Percentiles rank a stretch among this genome's conserved stretches.
Evolutionary conservation across 2,797 vertebrate genomes (phyloP).

Genomic region (Chelon auratus): DNA sequence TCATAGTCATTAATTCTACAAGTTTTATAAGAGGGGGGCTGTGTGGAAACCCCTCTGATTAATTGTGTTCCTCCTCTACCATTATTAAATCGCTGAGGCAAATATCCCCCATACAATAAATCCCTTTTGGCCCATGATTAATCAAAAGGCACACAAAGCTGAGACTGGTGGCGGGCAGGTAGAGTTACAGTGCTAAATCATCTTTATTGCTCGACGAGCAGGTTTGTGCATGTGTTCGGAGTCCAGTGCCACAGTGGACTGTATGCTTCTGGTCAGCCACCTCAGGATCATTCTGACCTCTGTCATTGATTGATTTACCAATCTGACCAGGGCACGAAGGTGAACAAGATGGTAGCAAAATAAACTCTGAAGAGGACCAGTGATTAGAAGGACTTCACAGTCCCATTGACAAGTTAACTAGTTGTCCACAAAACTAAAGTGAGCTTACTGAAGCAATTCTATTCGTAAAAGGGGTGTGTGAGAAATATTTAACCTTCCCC

Average conservation of each 20-base stretch:
- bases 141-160: conserved; percentile 83
- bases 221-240: conserved; percentile 64
- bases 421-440: conserved; percentile 20
- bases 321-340: conserved; percentile 54
- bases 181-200: conserved; percentile 85
- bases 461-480: neutral
- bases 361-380: conserved; percentile 61
- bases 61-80: conserved; percentile 83
- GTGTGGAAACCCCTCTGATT: conserved; percentile 81
- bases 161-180: conserved; percentile 83
- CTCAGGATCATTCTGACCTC: conserved; percentile 60
- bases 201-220: conserved; percentile 83
- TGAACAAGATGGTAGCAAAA: conserved; percentile 58
- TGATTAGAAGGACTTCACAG: conserved; percentile 68
- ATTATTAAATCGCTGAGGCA: conserved; percentile 90
- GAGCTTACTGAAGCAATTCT: conserved; percentile 1
- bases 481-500: conserved; percentile 35
- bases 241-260: conserved; percentile 51
- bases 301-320: conserved; percentile 73
- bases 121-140: conserved; percentile 85
- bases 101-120: conserved; percentile 87
- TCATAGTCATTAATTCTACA: conserved; percentile 87
- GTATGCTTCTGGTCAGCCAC: conserved; percentile 66
- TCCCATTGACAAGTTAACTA: conserved; percentile 42
- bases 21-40: conserved; percentile 73